These are phyloP conservation scores for Epizoanthus scotinus DNA, from an alignment of 92 coral and sea anemone species.

Conservation along the genomic window DNA sequence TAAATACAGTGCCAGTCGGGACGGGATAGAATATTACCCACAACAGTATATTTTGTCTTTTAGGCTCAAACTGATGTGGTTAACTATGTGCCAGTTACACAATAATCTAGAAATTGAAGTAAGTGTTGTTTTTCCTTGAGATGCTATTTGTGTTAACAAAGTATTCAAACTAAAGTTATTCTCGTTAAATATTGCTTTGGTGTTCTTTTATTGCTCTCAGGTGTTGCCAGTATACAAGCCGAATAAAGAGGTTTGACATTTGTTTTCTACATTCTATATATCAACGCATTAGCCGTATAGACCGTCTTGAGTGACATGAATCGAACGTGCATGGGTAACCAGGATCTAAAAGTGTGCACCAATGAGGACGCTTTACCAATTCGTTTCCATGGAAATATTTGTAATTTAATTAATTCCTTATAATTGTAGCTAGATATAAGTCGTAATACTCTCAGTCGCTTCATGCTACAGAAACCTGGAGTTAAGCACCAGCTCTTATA, in stretches of 20 bases:
- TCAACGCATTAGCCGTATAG: neutral
- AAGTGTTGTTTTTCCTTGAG: neutral
- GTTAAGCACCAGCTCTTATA: too few species aligned
- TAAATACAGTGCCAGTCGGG: too few species aligned
- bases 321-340: neutral
- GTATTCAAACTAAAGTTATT: neutral
- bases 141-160: neutral
- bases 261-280: neutral
- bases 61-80: constrained; percentile 67
- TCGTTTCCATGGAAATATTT: too few species aligned
- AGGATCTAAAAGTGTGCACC: too few species aligned
- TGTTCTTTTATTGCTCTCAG: constrained; percentile 20
- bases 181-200: neutral
- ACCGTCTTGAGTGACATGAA: neutral
- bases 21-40: too few species aligned
- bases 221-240: constrained; percentile 73
- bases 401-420: too few species aligned
- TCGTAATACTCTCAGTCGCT: too few species aligned
- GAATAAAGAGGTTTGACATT: constrained; percentile 46
- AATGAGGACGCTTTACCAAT: too few species aligned
- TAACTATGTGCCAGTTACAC: constrained; percentile 71
- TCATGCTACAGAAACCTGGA: too few species aligned
- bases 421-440: too few species aligned
- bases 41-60: neutral
- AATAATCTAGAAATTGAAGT: constrained; percentile 75